Percentiles rank a stretch among this genome's conserved stretches.
These are phyloP conservation scores for Musca domestica DNA, from an alignment of 1,140 invertebrate genomes.

Conservation along the genomic window DNA sequence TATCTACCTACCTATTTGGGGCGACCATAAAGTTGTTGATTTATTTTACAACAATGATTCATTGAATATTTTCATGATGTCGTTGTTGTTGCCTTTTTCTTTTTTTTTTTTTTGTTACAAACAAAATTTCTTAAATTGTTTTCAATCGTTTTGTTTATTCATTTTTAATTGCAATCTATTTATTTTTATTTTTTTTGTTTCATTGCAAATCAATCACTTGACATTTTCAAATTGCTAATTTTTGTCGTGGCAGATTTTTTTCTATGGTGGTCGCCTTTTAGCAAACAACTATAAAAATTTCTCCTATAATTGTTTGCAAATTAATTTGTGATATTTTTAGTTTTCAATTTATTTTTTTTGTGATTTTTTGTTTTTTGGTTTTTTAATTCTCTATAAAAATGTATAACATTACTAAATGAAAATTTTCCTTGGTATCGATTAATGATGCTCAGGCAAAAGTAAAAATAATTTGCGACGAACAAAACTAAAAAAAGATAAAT, in stretches of 20 bases:
- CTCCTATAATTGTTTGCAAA: conserved; percentile 14
- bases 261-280: not conserved
- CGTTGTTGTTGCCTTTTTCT: not conserved
- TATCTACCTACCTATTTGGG: not conserved
- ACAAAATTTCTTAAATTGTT: conserved; percentile 4
- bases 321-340: conserved; percentile 10
- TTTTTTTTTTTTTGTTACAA: not conserved
- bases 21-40: not conserved
- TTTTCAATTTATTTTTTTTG: conserved; percentile 1
- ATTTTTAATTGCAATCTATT: too few relatives aligned
- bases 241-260: conserved; percentile 6
- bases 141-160: conserved; percentile 5
- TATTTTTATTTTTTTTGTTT: not conserved
- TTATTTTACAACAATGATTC: not conserved
- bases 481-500: conserved; percentile 2
- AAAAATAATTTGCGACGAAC: conserved; percentile 5
- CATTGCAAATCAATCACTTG: conserved; percentile 17
- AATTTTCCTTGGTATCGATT: conserved; percentile 21
- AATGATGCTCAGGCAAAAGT: not conserved
- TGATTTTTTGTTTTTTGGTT: not conserved
- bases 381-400: conserved; percentile 10
- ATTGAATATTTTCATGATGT: not conserved
- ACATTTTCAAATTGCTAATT: conserved; percentile 15
- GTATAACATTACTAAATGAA: conserved; percentile 8
- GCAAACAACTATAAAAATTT: conserved; percentile 17